Percentiles rank a stretch among this genome's conserved stretches.
phyloP scores from a whole-genome alignment of 2,113 vertebrate species.

The Synodontis membranacea region DNA sequence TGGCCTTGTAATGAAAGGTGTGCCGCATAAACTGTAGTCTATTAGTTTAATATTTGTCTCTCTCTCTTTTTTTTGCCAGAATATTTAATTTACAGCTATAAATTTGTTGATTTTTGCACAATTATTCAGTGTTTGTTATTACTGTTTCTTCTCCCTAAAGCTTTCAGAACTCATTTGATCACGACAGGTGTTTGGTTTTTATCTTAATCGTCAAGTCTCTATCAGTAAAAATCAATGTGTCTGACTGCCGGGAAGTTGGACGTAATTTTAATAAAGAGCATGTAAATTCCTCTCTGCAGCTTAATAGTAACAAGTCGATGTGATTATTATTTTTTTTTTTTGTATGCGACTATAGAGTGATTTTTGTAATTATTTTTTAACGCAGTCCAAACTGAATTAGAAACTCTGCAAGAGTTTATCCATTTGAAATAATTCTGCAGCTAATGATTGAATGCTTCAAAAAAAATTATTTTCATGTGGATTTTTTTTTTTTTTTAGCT shows the following conservation, averaged over 20 bases:
- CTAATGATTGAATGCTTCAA: not conserved
- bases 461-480: not conserved
- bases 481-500: slow-evolving; percentile 12
- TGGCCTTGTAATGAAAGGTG: slow-evolving; percentile 36
- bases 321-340: slow-evolving; percentile 27
- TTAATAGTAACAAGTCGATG: not conserved
- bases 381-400: not conserved
- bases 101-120: not conserved
- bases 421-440: not conserved
- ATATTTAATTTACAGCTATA: slow-evolving; percentile 4
- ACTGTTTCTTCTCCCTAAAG: not conserved
- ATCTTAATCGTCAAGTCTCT: not conserved
- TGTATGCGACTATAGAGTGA: not conserved
- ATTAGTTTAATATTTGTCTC: not conserved
- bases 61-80: not conserved
- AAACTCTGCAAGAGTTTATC: not conserved
- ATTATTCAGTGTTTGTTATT: not conserved
- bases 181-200: not conserved
- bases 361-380: slow-evolving; percentile 28
- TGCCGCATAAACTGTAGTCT: not conserved
- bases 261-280: slow-evolving; percentile 33
- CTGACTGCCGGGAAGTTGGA: slow-evolving; percentile 53
- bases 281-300: slow-evolving; percentile 15
- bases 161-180: not conserved
- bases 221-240: not conserved